A percentile compares a stretch with the other conserved stretches of the same genome.
Evolutionary conservation across 2,113 vertebrate genomes (phyloP).

Genomic region (Salvelinus fontinalis): DNA sequence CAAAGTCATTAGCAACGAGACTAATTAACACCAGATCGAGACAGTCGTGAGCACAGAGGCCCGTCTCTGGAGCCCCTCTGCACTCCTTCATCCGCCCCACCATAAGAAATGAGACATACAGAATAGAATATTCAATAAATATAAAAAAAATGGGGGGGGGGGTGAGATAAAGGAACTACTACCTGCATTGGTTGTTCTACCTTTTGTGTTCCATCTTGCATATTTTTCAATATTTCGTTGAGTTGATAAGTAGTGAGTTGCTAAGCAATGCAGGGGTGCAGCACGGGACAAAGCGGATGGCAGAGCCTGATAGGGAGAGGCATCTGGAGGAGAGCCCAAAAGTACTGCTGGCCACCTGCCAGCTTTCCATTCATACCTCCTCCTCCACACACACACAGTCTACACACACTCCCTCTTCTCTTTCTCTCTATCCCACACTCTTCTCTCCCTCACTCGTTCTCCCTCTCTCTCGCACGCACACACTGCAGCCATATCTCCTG

Average conservation of each 20-base stretch:
- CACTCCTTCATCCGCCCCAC: not conserved
- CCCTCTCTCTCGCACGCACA: not conserved
- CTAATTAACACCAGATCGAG: slow-evolving; percentile 64
- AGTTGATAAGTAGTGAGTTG: slow-evolving; percentile 48
- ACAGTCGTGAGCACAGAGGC: slow-evolving; percentile 20
- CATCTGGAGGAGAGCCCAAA: slow-evolving; percentile 40
- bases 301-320: slow-evolving; percentile 43
- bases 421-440: too few species aligned
- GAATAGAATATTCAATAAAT: not conserved
- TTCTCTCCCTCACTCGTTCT: not conserved
- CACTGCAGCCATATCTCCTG: slow-evolving; percentile 40
- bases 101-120: not conserved
- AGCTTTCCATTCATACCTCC: slow-evolving; percentile 59
- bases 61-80: slow-evolving; percentile 44
- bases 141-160: too few species aligned
- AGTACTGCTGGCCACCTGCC: slow-evolving; percentile 47
- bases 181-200: slow-evolving; percentile 23
- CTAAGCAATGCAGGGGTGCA: slow-evolving; percentile 39
- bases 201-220: not conserved
- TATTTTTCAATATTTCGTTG: slow-evolving; percentile 44
- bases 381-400: not conserved
- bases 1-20: slow-evolving; percentile 57
- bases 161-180: not conserved
- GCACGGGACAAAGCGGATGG: too few species aligned
- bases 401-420: not conserved